Conservation (phyloP, 2,888 invertebrate genomes). For the Chirona hameri region DNA sequence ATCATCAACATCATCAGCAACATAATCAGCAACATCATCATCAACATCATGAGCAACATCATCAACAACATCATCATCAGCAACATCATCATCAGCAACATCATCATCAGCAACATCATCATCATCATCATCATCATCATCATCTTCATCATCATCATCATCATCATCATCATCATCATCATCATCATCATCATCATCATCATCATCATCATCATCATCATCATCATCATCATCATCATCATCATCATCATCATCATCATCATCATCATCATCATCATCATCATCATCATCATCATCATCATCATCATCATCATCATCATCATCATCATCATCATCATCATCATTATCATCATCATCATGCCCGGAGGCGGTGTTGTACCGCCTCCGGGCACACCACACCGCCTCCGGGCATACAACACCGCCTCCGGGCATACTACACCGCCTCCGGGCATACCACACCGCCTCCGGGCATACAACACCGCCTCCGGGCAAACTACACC, state of each 20-base stretch:
- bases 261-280: constrained; percentile 22
- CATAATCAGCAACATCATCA: no score
- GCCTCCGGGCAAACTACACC: no score
- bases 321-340: constrained; percentile 22
- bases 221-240: constrained; percentile 22
- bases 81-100: no score
- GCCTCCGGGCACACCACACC: no score
- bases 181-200: constrained; percentile 22
- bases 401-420: no score
- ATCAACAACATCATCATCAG: no score
- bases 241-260: constrained; percentile 22
- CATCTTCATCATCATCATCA: constrained; percentile 12
- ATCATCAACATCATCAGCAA: no score
- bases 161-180: constrained; percentile 22
- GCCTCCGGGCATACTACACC: no score
- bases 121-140: constrained; percentile 22
- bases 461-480: no score
- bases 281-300: constrained; percentile 22
- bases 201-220: constrained; percentile 22
- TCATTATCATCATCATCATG: constrained; percentile 6
- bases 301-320: constrained; percentile 22
- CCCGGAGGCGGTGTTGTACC: background rate
- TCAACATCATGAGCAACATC: no score
- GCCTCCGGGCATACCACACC: no score
- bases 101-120: no score